Evolutionary conservation across 2,113 vertebrate species (phyloP).

Genomic region (Pyxicephalus adspersus): DNA sequence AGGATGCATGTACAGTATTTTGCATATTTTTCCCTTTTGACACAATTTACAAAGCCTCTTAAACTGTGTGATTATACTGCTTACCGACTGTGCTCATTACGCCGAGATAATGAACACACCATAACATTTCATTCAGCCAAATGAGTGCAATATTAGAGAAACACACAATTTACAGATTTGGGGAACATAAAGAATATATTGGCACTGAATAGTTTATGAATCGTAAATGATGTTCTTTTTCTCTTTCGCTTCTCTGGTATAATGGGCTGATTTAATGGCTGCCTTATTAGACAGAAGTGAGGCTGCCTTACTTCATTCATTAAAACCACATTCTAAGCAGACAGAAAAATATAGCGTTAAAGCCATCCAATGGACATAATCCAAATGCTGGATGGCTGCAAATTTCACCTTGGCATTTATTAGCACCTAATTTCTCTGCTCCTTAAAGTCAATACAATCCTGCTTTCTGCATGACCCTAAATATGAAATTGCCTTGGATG

Average conservation of each 20-base stretch:
- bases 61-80: constrained; percentile 29
- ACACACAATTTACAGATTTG: constrained; percentile 13
- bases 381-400: no score
- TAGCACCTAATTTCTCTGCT: no score
- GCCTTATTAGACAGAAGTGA: constrained; percentile 11
- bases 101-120: constrained; percentile 21
- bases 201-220: constrained; percentile 3
- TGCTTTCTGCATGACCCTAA: no score
- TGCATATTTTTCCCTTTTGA: neutral
- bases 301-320: neutral
- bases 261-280: constrained; percentile 31
- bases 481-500: no score
- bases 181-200: constrained; percentile 10
- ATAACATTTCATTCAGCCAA: constrained; percentile 14
- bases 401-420: no score
- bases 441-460: no score
- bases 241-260: neutral
- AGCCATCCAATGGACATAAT: no score
- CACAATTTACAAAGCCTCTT: neutral
- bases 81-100: constrained; percentile 21
- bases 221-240: constrained; percentile 8
- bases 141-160: constrained; percentile 41
- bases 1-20: no score
- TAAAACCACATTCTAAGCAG: neutral
- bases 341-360: no score